phyloP scores from a whole-genome alignment of 2,888 invertebrate genomes.

The Ormyrus nitidulus region DNA sequence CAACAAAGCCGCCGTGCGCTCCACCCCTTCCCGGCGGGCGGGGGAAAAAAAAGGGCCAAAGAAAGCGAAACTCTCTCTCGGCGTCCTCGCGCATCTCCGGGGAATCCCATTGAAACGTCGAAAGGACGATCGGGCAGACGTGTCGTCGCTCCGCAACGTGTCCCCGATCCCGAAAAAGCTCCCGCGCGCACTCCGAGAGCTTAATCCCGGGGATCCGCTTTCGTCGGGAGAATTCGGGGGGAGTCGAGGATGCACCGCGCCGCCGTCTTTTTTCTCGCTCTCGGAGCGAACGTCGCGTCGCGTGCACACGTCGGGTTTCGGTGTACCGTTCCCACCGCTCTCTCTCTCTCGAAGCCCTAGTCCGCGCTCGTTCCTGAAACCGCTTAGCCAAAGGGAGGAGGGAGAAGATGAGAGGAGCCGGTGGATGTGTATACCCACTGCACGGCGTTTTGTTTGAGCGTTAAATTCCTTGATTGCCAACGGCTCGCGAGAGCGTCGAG shows the following conservation, averaged over 20 bases:
- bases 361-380: slow-evolving; percentile 53
- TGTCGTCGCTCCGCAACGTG: neutral
- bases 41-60: no score
- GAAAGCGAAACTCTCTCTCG: no score
- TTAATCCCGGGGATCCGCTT: slow-evolving; percentile 61
- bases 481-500: no score
- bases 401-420: neutral
- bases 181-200: slow-evolving; percentile 11
- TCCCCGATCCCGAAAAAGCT: slow-evolving; percentile 13
- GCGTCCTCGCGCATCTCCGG: neutral
- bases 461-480: neutral
- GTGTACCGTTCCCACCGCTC: slow-evolving; percentile 57
- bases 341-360: slow-evolving; percentile 58
- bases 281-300: neutral
- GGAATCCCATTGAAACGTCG: slow-evolving; percentile 29
- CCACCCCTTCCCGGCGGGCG: no score
- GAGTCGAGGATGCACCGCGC: neutral
- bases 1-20: neutral
- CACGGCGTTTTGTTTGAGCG: neutral
- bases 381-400: slow-evolving; percentile 31
- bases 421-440: neutral
- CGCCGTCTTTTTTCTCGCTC: slow-evolving; percentile 15
- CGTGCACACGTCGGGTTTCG: slow-evolving; percentile 34
- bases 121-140: neutral
- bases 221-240: slow-evolving; percentile 34